phyloP scores from a whole-genome alignment of 2,888 invertebrate species.

The Cephus runcator region DNA sequence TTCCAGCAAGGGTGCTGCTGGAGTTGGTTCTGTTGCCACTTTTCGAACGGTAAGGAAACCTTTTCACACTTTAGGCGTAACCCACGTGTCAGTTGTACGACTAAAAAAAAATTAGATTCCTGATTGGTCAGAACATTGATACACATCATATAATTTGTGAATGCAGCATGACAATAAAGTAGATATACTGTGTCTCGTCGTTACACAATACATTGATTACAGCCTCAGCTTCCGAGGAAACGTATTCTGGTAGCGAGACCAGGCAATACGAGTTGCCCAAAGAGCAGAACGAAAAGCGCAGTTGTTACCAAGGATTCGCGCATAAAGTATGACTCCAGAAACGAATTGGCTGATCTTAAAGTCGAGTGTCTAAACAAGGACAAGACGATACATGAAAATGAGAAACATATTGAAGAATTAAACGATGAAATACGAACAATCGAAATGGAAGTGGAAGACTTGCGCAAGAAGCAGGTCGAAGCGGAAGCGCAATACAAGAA shows the following conservation, averaged over 20 bases:
- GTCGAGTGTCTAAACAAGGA: conserved; percentile 58
- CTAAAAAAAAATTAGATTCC: background rate
- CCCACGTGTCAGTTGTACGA: no score
- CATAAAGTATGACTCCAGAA: conserved; percentile 43
- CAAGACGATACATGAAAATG: conserved; percentile 56
- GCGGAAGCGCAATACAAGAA: conserved; percentile 44
- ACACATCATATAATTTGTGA: no score
- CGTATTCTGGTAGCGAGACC: conserved; percentile 36
- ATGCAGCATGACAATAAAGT: no score
- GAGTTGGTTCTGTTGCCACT: conserved; percentile 25
- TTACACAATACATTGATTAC: background rate
- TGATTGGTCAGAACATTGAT: no score
- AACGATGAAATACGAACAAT: conserved; percentile 42
- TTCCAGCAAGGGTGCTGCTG: conserved; percentile 42
- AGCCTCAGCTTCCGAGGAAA: conserved; percentile 53
- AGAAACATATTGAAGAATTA: conserved; percentile 52
- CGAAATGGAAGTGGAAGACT: conserved; percentile 29
- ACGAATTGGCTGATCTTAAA: conserved; percentile 56
- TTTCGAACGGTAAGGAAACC: conserved; percentile 47
- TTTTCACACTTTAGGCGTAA: no score
- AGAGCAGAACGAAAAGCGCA: conserved; percentile 37
- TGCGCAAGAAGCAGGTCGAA: conserved; percentile 37
- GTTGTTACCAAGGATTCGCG: conserved; percentile 27
- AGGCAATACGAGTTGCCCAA: conserved; percentile 29
- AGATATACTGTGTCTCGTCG: background rate